A percentile compares a stretch with the other conserved stretches of the same genome.
Evolutionary conservation across 2,113 vertebrate genomes (phyloP).

Genomic region (Mugil cephalus): DNA sequence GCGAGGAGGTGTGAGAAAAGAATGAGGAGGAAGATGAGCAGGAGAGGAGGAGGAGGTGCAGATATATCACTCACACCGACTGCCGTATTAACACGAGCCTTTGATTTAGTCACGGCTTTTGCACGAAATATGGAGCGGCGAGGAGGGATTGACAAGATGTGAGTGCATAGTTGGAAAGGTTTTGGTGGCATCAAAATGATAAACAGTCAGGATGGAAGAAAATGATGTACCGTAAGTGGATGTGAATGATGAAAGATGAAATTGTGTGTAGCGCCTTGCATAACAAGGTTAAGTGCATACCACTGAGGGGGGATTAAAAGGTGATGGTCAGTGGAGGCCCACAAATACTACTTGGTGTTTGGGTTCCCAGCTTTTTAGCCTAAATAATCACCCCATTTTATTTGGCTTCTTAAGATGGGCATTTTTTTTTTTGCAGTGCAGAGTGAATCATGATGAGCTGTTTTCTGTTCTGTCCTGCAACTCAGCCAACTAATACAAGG

Average conservation of each 20-base stretch:
- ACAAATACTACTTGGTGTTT: neutral
- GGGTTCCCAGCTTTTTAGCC: neutral
- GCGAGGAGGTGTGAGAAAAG: conserved; percentile 66
- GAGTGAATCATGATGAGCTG: conserved; percentile 72
- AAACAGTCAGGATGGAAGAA: neutral
- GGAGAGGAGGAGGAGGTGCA: conserved; percentile 36
- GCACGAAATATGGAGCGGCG: neutral
- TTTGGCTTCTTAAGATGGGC: conserved; percentile 7
- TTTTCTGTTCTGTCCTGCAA: conserved; percentile 63
- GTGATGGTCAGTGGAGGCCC: neutral
- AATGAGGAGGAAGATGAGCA: conserved; percentile 53
- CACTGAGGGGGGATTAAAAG: neutral
- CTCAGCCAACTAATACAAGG: conserved; percentile 71
- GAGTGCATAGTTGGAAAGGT: neutral
- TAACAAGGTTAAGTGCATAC: neutral
- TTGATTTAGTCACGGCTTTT: conserved; percentile 20
- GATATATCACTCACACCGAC: conserved; percentile 38
- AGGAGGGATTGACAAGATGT: conserved; percentile 3
- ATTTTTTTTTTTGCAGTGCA: conserved; percentile 16
- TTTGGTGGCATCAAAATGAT: neutral
- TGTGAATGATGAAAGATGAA: neutral
- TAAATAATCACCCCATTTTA: conserved; percentile 14
- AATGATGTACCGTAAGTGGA: too few species aligned
- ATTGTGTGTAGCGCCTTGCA: conserved; percentile 10
- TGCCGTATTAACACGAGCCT: conserved; percentile 23